Evolutionary conservation across 1,140 invertebrate species (phyloP).

Genomic region (Atopsyche davidsoni): DNA sequence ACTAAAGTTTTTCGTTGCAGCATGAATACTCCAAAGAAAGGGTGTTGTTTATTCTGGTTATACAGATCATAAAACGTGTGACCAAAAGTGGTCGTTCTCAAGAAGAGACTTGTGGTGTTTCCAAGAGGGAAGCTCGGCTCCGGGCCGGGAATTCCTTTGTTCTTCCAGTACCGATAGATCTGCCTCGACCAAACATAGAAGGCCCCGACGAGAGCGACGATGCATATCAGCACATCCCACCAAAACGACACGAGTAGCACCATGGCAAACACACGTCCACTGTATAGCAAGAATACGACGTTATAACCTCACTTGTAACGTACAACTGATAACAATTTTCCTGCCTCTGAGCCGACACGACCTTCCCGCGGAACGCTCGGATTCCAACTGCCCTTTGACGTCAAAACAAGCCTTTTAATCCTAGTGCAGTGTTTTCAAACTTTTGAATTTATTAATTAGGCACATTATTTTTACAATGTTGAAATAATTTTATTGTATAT

Average conservation of each 20-base stretch:
- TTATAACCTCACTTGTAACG: no score
- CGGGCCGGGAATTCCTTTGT: conserved; percentile 37
- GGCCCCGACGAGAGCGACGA: background rate
- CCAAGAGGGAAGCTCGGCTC: conserved; percentile 35
- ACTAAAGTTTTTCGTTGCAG: conserved; percentile 30
- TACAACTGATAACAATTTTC: no score
- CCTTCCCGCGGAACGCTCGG: no score
- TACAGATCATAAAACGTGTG: conserved; percentile 37
- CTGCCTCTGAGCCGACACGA: no score
- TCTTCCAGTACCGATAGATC: conserved; percentile 35
- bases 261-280: background rate
- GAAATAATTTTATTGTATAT: no score
- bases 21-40: conserved; percentile 4
- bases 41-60: conserved; percentile 7
- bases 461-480: no score
- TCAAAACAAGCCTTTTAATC: no score
- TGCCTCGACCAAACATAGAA: background rate
- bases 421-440: no score
- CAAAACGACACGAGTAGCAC: background rate
- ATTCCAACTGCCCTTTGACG: no score
- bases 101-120: conserved; percentile 29
- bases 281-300: background rate
- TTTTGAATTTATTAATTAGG: no score
- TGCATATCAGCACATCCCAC: background rate
- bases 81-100: background rate